Evolutionary conservation across 2,797 vertebrate species (phyloP), one percentile per base, ranked within the genome.

Genomic region (Odontamblyopus lacepedii): DNA sequence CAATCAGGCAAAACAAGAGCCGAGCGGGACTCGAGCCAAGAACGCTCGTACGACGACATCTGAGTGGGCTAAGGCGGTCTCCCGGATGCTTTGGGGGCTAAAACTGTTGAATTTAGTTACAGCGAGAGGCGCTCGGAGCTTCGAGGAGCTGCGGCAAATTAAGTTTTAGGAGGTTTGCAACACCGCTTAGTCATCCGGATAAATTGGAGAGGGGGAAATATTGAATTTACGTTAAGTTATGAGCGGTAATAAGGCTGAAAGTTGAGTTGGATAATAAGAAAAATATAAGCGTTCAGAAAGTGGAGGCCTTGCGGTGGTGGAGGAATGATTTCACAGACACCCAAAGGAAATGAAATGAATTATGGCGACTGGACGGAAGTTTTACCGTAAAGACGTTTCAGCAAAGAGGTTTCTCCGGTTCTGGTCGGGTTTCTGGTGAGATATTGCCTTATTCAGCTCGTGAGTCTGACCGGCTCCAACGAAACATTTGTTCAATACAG

Each of bases 1-100:
- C 66, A 67, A 63, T 72, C 26, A 71, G 73, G 69, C 74, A 73
- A 82, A 71, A 71, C 27, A 29, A 62, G 68, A 79, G 51, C 26
- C 26, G 66, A 32, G 23, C 15, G 35, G 65, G 51, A 67, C 19
- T 12, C 8, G 55, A 56, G 73, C 48, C 60, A 65, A 65, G 63
- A 55, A 74, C 19, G 32, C 62, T 63, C 5, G 62, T 41, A 63
- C 44, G 62, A 41, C 12, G 26, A 44, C 62, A 23, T 63, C 35
- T 41, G 9, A 41, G 62, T 63, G 35, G 62, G 35, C 38, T 44
- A 26, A 23, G n/a, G 32, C 35, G 7, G 35, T 63, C n/a, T 63
- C 62, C 35, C 35, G 12, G 7, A 63, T 41, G 62, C 19, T 41
- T 63, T 44, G 32, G 5, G 5, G n/a, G 62, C 19, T 7, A 41